Evolutionary conservation across 2,113 vertebrate species (phyloP), one percentile per base, ranked within the genome.

Genomic region (Cyanistes caeruleus): DNA sequence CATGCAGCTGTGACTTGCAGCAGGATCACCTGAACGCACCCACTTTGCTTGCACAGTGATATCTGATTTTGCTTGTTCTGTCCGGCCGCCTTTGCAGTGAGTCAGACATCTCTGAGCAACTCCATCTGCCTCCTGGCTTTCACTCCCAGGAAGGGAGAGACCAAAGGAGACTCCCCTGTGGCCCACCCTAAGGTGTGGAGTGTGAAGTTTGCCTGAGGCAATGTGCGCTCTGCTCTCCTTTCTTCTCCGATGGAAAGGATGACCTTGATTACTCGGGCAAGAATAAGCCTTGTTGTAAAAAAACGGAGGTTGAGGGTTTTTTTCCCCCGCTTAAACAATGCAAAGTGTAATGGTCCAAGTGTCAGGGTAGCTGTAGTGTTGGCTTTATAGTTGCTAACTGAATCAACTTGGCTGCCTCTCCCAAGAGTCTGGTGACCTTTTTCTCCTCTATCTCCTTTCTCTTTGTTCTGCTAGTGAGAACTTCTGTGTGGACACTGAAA

Each of bases 21-120:
- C 83, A 60, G 69, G 68, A 89, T 92, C 92, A 84, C 90, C 87
- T 89, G 85, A 75, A 95, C 41, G 10, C 88, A 72, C 91, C 67
- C 82, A 65, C 28, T 7, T 13, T 0, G 15, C 74, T 70, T 87
- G 49, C 84, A 93, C 28, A 16, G 72, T 39, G 75, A 6, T 84
- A 84, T 37, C 93, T 94, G 92, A 90, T 92, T 89, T 64, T 64
- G 64, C 90, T 64, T 96, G 85, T 93, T 96, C 77, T 84, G 79
- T 84, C 88, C 76, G 0, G 64, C 72, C 2, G 1, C 69, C 60
- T 89, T 59, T 68, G 79, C 60, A 6, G 48, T 95, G 95, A 97
- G 75, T 96, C 96, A 95, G 72, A 53, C 33, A 64, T 24, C 79
- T 80, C 68, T 90, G 82, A 93, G 93, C 82, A 88, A 35, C 62